These are phyloP conservation scores for Lasaia peninsularis DNA, from an alignment of 1,140 invertebrate genomes.

Conservation along the genomic window DNA sequence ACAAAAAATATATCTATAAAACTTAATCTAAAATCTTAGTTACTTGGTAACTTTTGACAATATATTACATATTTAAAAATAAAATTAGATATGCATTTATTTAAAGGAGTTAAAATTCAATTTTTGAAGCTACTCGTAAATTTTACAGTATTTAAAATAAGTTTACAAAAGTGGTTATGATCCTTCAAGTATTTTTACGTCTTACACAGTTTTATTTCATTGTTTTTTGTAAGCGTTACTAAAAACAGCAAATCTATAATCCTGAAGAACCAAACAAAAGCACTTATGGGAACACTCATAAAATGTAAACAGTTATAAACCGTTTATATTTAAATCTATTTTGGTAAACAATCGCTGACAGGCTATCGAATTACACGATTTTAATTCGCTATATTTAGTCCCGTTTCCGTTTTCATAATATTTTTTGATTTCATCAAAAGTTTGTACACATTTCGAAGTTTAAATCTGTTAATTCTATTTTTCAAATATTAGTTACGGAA, in stretches of 20 bases:
- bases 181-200: not conserved
- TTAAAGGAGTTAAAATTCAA: no score
- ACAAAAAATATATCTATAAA: no score
- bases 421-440: not conserved
- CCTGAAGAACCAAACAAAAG: not conserved
- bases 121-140: no score
- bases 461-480: not conserved
- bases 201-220: not conserved
- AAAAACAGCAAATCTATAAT: not conserved
- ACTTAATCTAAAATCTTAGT: no score
- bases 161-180: no score
- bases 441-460: not conserved
- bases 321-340: constrained; percentile 22
- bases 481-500: not conserved
- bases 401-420: not conserved
- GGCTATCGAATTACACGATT: constrained; percentile 25
- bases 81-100: no score
- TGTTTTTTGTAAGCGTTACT: no score
- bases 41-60: no score
- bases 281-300: constrained; percentile 8
- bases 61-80: no score
- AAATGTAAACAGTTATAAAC: constrained; percentile 13
- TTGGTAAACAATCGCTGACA: constrained; percentile 27
- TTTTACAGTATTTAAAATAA: no score
- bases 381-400: constrained; percentile 5